Evolutionary conservation across 2,888 invertebrate species (phyloP).

Genomic region (Drosophila kokeensis): DNA sequence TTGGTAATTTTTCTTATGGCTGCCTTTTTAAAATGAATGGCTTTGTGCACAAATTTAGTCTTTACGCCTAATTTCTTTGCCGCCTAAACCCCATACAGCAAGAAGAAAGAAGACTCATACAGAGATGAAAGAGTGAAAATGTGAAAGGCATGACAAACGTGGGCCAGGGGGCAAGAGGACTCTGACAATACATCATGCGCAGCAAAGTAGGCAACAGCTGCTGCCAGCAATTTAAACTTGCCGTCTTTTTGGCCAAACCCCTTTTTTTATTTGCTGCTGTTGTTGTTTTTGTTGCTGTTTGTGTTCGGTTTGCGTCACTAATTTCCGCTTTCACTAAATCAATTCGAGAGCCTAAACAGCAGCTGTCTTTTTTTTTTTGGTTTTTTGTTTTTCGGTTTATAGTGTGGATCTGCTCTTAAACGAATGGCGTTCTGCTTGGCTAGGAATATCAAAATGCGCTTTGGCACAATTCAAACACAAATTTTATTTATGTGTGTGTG

Average conservation of each 20-base stretch:
- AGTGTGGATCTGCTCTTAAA: conserved; percentile 35
- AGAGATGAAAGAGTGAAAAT: conserved; percentile 24
- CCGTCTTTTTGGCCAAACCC: conserved; percentile 3
- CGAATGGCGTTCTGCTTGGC: conserved; percentile 62
- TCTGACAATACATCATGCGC: conserved; percentile 75
- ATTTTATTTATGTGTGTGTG: conserved; percentile 19
- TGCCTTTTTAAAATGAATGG: conserved; percentile 75
- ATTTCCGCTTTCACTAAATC: conserved; percentile 80
- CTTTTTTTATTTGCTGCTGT: neutral
- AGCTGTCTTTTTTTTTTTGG: conserved; percentile 32
- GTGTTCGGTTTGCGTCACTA: conserved; percentile 66
- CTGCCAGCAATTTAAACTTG: conserved; percentile 71
- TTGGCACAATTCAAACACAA: conserved; percentile 51
- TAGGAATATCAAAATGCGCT: conserved; percentile 65
- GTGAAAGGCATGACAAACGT: no score
- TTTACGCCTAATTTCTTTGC: conserved; percentile 77
- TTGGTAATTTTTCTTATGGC: conserved; percentile 67
- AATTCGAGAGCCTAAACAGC: conserved; percentile 67
- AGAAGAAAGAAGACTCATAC: conserved; percentile 9
- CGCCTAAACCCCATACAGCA: conserved; percentile 7
- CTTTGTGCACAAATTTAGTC: conserved; percentile 75
- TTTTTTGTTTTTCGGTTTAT: neutral
- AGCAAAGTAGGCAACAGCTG: conserved; percentile 72
- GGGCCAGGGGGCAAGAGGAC: conserved; percentile 16
- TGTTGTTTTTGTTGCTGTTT: conserved; percentile 13